Evolutionary conservation across 2,797 vertebrate species (phyloP).

Genomic region (Pangasius mekongensis): DNA sequence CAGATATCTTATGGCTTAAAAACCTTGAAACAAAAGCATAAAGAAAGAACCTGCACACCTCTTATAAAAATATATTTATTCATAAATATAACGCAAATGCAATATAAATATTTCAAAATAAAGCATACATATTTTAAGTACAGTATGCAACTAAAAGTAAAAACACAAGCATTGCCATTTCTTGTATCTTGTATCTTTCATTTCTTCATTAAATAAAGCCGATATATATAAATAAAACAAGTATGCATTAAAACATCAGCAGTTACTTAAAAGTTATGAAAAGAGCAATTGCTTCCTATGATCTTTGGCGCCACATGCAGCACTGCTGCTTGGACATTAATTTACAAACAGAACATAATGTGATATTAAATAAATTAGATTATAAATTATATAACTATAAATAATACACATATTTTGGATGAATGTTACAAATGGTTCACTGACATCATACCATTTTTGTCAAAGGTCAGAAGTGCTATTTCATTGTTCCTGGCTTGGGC

Average conservation of each 20-base stretch:
- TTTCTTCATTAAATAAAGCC: not conserved
- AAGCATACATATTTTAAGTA: not conserved
- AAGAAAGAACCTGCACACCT: not conserved
- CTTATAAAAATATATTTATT: slow-evolving; percentile 9
- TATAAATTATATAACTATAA: slow-evolving; percentile 18
- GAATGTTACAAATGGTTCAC: not conserved
- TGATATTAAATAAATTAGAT: not conserved
- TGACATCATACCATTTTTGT: not conserved
- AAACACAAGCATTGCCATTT: not conserved
- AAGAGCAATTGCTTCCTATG: not conserved
- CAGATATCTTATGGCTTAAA: not conserved
- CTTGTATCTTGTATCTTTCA: not conserved
- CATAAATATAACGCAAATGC: slow-evolving; percentile 20
- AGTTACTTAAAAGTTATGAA: not conserved
- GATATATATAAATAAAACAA: not conserved
- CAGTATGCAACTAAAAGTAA: not conserved
- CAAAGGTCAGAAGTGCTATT: not conserved
- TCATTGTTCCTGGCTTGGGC: not conserved
- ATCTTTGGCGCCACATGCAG: not conserved
- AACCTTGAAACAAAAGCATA: not conserved
- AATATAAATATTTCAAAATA: slow-evolving; percentile 1
- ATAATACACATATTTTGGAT: not conserved
- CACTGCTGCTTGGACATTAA: not conserved
- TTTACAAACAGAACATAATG: not conserved
- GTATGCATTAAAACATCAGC: not conserved